These are phyloP conservation scores for Entelurus aequoreus DNA, from an alignment of 2,113 vertebrate genomes.

Conservation along the genomic window DNA sequence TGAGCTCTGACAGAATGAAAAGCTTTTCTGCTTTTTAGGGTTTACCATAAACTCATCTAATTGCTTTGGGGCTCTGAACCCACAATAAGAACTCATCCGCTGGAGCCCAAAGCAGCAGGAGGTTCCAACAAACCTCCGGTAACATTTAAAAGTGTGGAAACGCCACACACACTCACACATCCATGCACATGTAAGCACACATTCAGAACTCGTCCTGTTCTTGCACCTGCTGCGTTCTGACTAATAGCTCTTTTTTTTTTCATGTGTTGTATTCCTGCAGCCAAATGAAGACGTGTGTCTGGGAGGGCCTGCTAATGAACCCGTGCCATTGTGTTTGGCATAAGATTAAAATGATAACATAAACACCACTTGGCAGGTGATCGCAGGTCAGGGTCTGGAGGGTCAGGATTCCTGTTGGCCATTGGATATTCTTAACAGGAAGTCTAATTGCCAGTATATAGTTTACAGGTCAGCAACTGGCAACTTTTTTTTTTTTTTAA, in stretches of 20 bases:
- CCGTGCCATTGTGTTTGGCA: conserved; percentile 28
- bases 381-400: conserved; percentile 49
- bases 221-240: conserved; percentile 1
- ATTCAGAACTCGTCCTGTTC: not conserved
- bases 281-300: conserved; percentile 3
- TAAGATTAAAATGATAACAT: conserved; percentile 40
- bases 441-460: conserved; percentile 32
- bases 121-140: conserved; percentile 55
- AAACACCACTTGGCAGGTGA: conserved; percentile 47
- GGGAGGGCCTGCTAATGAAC: conserved; percentile 4
- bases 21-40: conserved; percentile 58
- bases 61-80: conserved; percentile 63
- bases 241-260: conserved; percentile 6
- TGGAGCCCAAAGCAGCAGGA: conserved; percentile 51
- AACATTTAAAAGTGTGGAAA: conserved; percentile 41
- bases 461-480: conserved; percentile 34
- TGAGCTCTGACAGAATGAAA: conserved; percentile 66
- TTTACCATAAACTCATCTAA: conserved; percentile 72
- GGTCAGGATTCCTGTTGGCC: conserved; percentile 45
- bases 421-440: conserved; percentile 38
- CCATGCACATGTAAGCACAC: not conserved
- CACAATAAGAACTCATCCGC: conserved; percentile 65
- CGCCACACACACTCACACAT: not conserved
- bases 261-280: conserved; percentile 12
- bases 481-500: not conserved